Base-by-base conservation (phyloP, 2,113 vertebrate genomes). In the Loxodonta africana region DNA sequence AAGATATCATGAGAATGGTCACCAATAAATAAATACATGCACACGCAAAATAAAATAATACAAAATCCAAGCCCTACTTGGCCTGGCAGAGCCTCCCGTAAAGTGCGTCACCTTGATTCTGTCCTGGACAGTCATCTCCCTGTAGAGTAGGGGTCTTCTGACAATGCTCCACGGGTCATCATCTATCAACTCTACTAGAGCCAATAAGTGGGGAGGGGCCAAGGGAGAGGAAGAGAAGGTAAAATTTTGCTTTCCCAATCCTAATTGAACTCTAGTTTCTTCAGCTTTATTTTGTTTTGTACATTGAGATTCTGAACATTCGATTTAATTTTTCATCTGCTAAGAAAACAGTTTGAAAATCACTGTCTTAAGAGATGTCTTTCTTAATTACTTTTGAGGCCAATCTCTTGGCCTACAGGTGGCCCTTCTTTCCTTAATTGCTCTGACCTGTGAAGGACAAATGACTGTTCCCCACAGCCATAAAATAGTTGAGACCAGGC, bases 331-430 rank as follows among this genome's bases (percentile, higher is more conserved):
- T 88, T 63, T 78, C n/a, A 25, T 8, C 6, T 33, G 21, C 46
- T 90, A 63, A 89, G 57, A 84, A 77, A 74, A 7, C 18, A 84
- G 83, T 33, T 83, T 48, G 77, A 88, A 94, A 92, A 90, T 46
- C 23, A 26, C 25, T 80, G 18, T 80, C 46, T 4, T 8, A 18
- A 86, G 76, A 77, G 53, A 15, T 26, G 33, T 2, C 60, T 83
- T 65, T 62, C 28, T 37, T 71, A 48, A n/a, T 53, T 11, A 6
- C 67, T 17, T 48, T 71, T 11, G 74, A 67, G 26, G 80, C 67
- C 1, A 11, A 11, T n/a, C 65, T 83, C 60, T 48, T 60, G 60
- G 20, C 8, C 23, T 44, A 8, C 18, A 9, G 26, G n/a, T 30
- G 17, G 3, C 18, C n/a, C 28, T 69, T 82, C 48, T 91, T 44